phyloP scores from a whole-genome alignment of 2,113 vertebrate genomes.

The Zosterops pallidus region DNA sequence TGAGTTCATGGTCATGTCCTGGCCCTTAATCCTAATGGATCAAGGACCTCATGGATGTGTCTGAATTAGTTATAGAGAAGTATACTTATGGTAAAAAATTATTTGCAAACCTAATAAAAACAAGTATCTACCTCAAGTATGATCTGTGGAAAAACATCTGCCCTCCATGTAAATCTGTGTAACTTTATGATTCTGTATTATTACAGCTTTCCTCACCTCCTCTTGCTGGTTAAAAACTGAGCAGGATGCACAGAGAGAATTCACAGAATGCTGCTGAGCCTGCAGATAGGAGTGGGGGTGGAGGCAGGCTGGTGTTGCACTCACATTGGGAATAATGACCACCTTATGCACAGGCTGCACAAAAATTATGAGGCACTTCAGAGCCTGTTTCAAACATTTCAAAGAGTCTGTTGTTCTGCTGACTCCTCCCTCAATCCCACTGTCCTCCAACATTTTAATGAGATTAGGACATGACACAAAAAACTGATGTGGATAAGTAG shows the following conservation, averaged over 20 bases:
- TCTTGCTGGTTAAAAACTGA: background rate
- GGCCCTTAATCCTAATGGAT: background rate
- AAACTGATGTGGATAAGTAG: background rate
- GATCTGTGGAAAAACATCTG: background rate
- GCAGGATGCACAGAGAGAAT: background rate
- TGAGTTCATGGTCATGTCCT: background rate
- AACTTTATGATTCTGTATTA: background rate
- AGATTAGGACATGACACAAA: background rate
- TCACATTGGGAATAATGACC: background rate
- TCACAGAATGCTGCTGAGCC: background rate
- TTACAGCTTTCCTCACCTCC: background rate
- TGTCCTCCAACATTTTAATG: background rate
- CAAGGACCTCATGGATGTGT: background rate
- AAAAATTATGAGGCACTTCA: background rate
- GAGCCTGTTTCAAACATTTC: background rate
- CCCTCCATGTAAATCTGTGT: background rate
- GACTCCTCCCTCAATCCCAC: background rate
- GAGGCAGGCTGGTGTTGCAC: background rate
- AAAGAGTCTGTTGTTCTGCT: background rate
- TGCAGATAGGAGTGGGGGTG: fast-evolving
- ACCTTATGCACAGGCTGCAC: background rate
- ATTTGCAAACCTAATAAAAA: background rate
- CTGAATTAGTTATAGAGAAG: background rate
- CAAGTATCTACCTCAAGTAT: background rate
- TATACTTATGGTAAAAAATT: background rate